These are phyloP conservation scores for Timema podura DNA, from an alignment of 2,888 invertebrate genomes.

Conservation along the genomic window DNA sequence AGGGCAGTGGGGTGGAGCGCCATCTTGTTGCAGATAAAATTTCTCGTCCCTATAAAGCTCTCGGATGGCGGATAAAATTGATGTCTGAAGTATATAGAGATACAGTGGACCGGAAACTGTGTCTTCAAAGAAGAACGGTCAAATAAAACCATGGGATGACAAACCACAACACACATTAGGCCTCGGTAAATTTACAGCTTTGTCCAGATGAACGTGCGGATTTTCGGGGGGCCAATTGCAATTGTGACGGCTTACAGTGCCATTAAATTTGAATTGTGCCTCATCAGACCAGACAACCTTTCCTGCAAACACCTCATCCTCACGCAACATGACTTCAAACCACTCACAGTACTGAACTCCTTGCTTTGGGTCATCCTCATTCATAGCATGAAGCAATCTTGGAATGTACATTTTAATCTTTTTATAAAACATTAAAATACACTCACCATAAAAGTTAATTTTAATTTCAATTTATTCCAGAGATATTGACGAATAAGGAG, in stretches of 20 bases:
- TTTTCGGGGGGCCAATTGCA: constrained; percentile 35
- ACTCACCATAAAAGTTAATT: too few species aligned
- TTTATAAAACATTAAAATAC: too few species aligned
- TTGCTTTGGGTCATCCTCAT: neutral
- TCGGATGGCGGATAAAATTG: too few species aligned
- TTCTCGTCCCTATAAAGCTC: neutral
- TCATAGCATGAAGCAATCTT: neutral
- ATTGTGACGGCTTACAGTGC: constrained; percentile 37
- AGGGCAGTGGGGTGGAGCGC: neutral
- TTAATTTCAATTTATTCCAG: too few species aligned
- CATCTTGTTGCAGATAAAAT: neutral
- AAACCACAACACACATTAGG: too few species aligned
- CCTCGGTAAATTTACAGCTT: too few species aligned
- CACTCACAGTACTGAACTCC: constrained; percentile 33
- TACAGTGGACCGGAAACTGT: too few species aligned
- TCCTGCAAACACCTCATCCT: constrained; percentile 11
- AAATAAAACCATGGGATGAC: too few species aligned
- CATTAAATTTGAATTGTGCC: neutral
- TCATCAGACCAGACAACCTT: constrained; percentile 13
- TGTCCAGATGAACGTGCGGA: constrained; percentile 29
- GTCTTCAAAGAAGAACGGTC: too few species aligned
- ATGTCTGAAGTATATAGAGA: too few species aligned
- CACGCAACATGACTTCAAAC: constrained; percentile 22
- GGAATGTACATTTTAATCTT: neutral
- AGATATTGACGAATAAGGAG: too few species aligned